These are phyloP conservation scores for Drosophila recens DNA, from an alignment of 2,888 invertebrate genomes.

Conservation along the genomic window DNA sequence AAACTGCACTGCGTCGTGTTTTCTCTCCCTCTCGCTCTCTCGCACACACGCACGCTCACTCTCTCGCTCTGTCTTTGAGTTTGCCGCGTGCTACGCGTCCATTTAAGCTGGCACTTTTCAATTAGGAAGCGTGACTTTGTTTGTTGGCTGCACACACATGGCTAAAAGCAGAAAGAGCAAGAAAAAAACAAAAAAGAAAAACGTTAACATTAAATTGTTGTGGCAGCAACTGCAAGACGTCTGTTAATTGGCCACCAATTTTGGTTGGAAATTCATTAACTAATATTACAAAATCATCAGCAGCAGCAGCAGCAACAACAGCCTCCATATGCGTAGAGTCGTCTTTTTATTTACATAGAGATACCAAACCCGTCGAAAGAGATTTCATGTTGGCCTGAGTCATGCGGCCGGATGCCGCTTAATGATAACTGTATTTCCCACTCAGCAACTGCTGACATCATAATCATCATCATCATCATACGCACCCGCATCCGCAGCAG, in stretches of 20 bases:
- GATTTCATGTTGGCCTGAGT: conserved; percentile 30
- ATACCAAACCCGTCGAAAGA: conserved; percentile 32
- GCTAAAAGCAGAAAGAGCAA: conserved; percentile 50
- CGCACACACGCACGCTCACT: conserved; percentile 26
- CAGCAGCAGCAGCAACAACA: conserved; percentile 12
- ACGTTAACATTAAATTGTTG: conserved; percentile 38
- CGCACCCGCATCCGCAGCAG: conserved; percentile 37
- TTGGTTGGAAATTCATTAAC: conserved; percentile 54
- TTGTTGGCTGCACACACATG: conserved; percentile 77
- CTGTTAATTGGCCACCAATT: conserved; percentile 50
- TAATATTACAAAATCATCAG: conserved; percentile 52
- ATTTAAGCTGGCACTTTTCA: conserved; percentile 72
- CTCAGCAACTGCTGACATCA: conserved; percentile 21
- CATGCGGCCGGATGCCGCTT: conserved; percentile 44
- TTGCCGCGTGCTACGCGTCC: conserved; percentile 68
- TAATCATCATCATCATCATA: conserved; percentile 3
- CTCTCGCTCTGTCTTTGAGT: conserved; percentile 8
- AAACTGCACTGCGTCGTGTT: conserved; percentile 31
- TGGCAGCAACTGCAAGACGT: conserved; percentile 38
- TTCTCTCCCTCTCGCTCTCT: conserved; percentile 42
- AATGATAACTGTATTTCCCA: conserved; percentile 29
- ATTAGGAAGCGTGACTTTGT: conserved; percentile 71
- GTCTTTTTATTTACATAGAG: conserved; percentile 40
- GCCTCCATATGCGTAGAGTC: conserved; percentile 25
- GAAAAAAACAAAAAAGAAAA: conserved; percentile 2